Conservation (phyloP, 2,888 invertebrate genomes). For the Pollenia labialis region DNA sequence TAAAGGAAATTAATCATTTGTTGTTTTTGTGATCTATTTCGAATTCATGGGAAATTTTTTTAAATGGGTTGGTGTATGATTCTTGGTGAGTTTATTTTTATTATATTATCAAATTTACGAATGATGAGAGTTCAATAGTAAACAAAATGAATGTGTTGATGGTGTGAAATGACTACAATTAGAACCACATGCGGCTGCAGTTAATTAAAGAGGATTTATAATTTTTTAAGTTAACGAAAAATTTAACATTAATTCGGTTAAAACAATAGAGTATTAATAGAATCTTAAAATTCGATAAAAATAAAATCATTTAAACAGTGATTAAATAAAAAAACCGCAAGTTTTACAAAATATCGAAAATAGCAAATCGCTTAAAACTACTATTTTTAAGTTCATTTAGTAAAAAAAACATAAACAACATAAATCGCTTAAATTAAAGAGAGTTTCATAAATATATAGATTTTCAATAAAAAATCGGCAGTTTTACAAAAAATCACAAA, state of each 20-base stretch:
- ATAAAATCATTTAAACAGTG: too few relatives aligned
- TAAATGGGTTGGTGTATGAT: not conserved
- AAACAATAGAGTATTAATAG: too few relatives aligned
- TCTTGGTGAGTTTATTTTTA: not conserved
- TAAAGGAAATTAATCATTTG: slow-evolving; percentile 52
- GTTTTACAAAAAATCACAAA: too few relatives aligned
- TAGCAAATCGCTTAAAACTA: too few relatives aligned
- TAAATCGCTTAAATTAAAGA: too few relatives aligned
- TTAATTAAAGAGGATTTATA: not conserved
- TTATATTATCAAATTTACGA: not conserved
- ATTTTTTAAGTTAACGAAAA: not conserved
- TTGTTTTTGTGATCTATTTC: slow-evolving; percentile 38
- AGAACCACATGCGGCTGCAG: not conserved
- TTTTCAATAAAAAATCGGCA: too few relatives aligned
- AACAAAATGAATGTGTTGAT: not conserved
- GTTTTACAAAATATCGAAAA: too few relatives aligned
- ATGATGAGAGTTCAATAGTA: not conserved
- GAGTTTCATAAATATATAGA: too few relatives aligned
- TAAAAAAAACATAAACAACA: too few relatives aligned
- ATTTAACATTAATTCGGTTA: not conserved
- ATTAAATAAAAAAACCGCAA: too few relatives aligned
- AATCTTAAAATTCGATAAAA: too few relatives aligned
- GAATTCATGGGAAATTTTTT: slow-evolving; percentile 30
- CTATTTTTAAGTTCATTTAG: too few relatives aligned
- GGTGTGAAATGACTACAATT: slow-evolving; percentile 1